A percentile compares a stretch with the other conserved stretches of the same genome.
Conservation (phyloP, 2,797 vertebrate genomes). For the Clarias laeviceps region DNA sequence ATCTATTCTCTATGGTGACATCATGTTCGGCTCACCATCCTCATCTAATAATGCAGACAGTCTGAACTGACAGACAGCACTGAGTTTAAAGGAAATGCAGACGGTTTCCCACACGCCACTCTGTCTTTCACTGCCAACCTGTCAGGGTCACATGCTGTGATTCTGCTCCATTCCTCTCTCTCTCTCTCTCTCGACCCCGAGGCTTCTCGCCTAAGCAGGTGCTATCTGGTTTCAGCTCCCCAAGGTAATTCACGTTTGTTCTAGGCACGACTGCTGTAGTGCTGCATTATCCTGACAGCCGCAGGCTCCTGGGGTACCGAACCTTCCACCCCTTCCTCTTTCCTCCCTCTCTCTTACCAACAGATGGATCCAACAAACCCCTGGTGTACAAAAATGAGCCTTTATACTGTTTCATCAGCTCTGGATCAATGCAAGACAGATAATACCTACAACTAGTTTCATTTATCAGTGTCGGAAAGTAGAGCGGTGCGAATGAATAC, state of each 20-base stretch:
- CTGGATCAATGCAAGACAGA: slow-evolving; percentile 42
- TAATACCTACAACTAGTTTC: slow-evolving; percentile 45
- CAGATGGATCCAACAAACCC: slow-evolving; percentile 42
- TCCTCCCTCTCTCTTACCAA: slow-evolving; percentile 13
- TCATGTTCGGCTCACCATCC: slow-evolving; percentile 7
- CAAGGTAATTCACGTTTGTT: slow-evolving; percentile 71
- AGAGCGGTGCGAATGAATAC: slow-evolving; percentile 22
- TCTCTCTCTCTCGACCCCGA: slow-evolving; percentile 46
- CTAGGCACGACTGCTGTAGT: slow-evolving; percentile 62
- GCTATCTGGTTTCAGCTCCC: slow-evolving; percentile 74
- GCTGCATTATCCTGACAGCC: slow-evolving; percentile 75
- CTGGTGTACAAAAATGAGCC: slow-evolving; percentile 30
- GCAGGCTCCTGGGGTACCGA: slow-evolving; percentile 64
- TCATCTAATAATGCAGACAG: background rate
- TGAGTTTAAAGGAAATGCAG: background rate
- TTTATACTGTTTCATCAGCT: slow-evolving; percentile 29
- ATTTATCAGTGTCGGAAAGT: slow-evolving; percentile 50
- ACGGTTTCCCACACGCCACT: slow-evolving; percentile 2
- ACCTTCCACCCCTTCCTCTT: slow-evolving; percentile 32
- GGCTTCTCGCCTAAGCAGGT: slow-evolving; percentile 70
- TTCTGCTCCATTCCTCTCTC: background rate
- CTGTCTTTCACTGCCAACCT: slow-evolving; percentile 18
- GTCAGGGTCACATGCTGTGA: slow-evolving; percentile 4
- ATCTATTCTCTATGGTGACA: background rate
- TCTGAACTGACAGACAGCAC: slow-evolving; percentile 16